Evolutionary conservation across 2,888 invertebrate species (phyloP).

Genomic region (Euphydryas editha): DNA sequence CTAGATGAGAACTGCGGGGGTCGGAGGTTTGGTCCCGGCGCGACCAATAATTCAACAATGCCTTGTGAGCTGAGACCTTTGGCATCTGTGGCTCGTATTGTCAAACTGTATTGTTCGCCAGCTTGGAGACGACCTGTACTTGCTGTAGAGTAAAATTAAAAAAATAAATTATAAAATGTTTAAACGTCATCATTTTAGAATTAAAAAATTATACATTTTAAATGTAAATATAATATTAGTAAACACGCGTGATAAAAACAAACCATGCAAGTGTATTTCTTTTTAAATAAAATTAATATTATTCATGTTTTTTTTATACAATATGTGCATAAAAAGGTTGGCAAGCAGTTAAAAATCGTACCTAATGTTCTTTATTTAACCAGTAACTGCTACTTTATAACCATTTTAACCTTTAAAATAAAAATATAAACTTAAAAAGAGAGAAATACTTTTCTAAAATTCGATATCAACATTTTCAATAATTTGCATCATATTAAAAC

Average conservation of each 20-base stretch:
- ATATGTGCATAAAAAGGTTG: not conserved
- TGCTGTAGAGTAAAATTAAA: conserved; percentile 64
- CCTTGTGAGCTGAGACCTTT: conserved; percentile 92
- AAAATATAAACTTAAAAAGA: too few species aligned
- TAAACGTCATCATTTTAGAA: too few species aligned
- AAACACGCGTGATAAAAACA: not conserved
- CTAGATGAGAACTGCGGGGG: conserved; percentile 92
- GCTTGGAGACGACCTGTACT: conserved; percentile 92
- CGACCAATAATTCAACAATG: conserved; percentile 92
- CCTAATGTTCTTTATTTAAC: too few species aligned
- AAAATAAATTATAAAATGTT: not conserved
- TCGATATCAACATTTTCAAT: too few species aligned
- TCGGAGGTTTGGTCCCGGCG: conserved; percentile 92
- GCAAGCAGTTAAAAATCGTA: too few species aligned
- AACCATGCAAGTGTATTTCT: not conserved
- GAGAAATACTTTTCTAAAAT: too few species aligned
- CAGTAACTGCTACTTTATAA: too few species aligned
- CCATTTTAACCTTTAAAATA: too few species aligned
- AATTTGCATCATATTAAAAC: too few species aligned
- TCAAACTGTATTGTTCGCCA: conserved; percentile 95
- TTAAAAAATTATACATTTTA: too few species aligned
- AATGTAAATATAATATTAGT: not conserved
- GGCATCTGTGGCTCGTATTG: conserved; percentile 91
- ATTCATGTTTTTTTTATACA: not conserved
- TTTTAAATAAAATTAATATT: not conserved